Evolutionary conservation across 2,113 vertebrate genomes (phyloP).

Genomic region (Cricetomys ansorgei): DNA sequence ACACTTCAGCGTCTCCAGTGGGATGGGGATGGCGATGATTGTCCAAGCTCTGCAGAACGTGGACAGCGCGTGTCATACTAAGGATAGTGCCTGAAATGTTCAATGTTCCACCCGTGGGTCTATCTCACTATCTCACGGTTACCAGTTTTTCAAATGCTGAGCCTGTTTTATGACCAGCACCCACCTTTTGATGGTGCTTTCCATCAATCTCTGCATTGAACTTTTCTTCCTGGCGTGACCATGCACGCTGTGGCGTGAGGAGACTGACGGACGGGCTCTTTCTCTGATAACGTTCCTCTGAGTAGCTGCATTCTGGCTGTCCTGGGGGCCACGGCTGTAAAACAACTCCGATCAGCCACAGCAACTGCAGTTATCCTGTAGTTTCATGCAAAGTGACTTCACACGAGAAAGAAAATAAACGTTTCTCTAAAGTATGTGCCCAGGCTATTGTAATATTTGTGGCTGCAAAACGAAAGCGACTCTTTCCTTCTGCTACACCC

Average conservation of each 20-base stretch:
- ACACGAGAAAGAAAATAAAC: conserved; percentile 77
- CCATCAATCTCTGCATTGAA: not conserved
- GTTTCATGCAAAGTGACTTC: conserved; percentile 81
- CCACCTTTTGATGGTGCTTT: not conserved
- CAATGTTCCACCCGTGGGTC: not conserved
- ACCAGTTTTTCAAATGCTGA: conserved; percentile 13
- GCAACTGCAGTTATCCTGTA: conserved; percentile 64
- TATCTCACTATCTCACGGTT: not conserved
- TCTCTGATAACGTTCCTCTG: conserved; percentile 3
- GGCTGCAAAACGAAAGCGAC: conserved; percentile 75
- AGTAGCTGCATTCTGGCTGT: conserved; percentile 54
- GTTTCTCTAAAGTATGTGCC: conserved; percentile 78
- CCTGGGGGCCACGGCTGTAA: conserved; percentile 24
- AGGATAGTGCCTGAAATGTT: not conserved
- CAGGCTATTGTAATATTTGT: conserved; percentile 80
- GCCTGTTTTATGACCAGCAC: not conserved
- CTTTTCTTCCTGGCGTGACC: not conserved
- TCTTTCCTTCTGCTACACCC: conserved; percentile 73
- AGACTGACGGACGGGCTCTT: not conserved
- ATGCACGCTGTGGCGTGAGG: not conserved
- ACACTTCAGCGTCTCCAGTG: not conserved
- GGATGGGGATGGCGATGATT: not conserved
- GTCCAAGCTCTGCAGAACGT: not conserved
- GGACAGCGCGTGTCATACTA: not conserved
- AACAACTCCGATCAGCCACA: conserved; percentile 58